phyloP scores from a whole-genome alignment of 1,140 invertebrate genomes.

The Ceratina australensis region DNA sequence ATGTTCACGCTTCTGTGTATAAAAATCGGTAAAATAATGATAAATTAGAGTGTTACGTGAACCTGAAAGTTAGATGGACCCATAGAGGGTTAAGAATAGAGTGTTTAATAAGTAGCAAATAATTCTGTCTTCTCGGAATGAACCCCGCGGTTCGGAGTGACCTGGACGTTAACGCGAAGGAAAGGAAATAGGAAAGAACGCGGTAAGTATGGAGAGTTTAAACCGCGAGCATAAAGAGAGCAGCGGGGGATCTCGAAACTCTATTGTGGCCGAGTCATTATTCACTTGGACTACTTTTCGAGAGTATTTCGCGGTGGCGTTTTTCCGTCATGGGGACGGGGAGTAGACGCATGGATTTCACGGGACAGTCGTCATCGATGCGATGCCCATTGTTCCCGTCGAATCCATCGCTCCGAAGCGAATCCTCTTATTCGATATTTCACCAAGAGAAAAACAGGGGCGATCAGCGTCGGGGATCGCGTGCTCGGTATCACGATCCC shows the following conservation, averaged over 20 bases:
- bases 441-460: too few relatives aligned
- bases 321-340: conserved; percentile 8
- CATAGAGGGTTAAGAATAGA: too few relatives aligned
- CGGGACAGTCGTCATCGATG: conserved; percentile 5
- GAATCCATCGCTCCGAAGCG: neutral
- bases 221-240: neutral
- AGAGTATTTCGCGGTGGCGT: conserved; percentile 51
- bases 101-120: too few relatives aligned
- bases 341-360: conserved; percentile 15
- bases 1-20: too few relatives aligned
- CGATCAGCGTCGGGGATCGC: too few relatives aligned
- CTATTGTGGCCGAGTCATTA: conserved; percentile 65
- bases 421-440: too few relatives aligned
- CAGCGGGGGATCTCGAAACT: conserved; percentile 21
- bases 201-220: neutral
- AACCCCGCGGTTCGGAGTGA: too few relatives aligned
- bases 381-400: conserved; percentile 1
- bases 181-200: conserved; percentile 40
- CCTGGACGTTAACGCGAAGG: too few relatives aligned
- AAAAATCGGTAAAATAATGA: too few relatives aligned
- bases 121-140: too few relatives aligned
- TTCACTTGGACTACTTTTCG: conserved; percentile 69
- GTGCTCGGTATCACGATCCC: conserved; percentile 16
- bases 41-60: too few relatives aligned
- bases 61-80: too few relatives aligned